A percentile compares a stretch with the other conserved stretches of the same genome.
phyloP scores from a whole-genome alignment of 1,140 invertebrate species.

The Platorchestia sp. region DNA sequence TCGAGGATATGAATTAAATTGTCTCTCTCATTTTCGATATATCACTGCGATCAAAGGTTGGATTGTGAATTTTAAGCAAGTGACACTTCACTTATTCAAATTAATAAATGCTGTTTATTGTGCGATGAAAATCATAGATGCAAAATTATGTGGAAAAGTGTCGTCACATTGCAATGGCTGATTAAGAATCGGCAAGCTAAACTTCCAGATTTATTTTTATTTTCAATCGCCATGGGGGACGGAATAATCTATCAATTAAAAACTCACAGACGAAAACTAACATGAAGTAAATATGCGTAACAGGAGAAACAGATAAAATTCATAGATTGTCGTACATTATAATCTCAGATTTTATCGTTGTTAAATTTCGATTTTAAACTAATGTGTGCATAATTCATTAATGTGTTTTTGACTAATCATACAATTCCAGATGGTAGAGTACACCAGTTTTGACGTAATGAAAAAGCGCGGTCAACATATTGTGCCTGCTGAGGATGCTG shows the following conservation, averaged over 20 bases:
- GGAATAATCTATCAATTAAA: not conserved
- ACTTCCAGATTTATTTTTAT: not conserved
- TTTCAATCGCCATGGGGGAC: not conserved
- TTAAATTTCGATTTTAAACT: not conserved
- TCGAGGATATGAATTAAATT: too few relatives aligned
- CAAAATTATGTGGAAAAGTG: too few relatives aligned
- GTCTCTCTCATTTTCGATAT: too few relatives aligned
- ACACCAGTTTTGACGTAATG: slow-evolving; percentile 50
- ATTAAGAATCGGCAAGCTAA: too few relatives aligned
- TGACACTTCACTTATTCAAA: too few relatives aligned
- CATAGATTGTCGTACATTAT: not conserved
- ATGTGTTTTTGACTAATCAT: not conserved
- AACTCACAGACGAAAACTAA: not conserved
- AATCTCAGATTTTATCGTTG: not conserved
- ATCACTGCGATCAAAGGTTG: too few relatives aligned
- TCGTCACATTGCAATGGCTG: too few relatives aligned
- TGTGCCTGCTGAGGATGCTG: not conserved
- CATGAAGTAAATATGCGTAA: not conserved
- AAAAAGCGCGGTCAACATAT: not conserved
- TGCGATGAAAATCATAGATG: too few relatives aligned
- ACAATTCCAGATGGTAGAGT: not conserved
- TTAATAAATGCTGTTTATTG: too few relatives aligned
- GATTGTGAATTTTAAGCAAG: too few relatives aligned
- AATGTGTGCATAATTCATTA: not conserved
- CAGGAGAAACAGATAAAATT: not conserved